Conservation (phyloP, 2,797 vertebrate genomes). For the Urocyon cinereoargenteus region DNA sequence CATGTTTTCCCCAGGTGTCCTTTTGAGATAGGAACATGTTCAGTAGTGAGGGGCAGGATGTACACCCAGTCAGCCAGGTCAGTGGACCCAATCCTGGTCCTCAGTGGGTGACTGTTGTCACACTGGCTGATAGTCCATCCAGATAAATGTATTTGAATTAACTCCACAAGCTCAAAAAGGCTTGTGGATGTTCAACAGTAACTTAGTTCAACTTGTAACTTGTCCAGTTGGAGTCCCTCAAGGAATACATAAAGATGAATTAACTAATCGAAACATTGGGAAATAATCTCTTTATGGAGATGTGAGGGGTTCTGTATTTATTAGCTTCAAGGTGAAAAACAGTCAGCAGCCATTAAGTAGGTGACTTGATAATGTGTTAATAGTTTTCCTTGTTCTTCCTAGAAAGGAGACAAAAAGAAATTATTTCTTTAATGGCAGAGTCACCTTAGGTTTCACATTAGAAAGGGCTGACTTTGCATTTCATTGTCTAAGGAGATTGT, state of each 20-base stretch:
- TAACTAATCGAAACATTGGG: neutral
- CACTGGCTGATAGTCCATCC: no score
- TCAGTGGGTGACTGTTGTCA: neutral
- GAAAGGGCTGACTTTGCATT: neutral
- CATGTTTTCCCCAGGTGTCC: neutral
- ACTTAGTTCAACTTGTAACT: neutral
- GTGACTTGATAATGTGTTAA: neutral
- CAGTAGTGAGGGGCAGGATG: neutral
- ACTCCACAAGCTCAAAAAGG: neutral
- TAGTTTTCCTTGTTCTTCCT: neutral
- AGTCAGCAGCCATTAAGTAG: neutral
- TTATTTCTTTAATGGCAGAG: neutral
- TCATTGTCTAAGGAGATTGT: neutral
- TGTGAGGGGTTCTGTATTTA: neutral
- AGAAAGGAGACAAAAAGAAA: neutral
- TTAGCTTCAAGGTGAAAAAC: neutral
- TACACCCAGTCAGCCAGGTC: neutral
- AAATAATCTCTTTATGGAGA: neutral
- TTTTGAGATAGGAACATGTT: neutral
- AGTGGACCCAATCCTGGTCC: neutral
- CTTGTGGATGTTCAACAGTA: rapidly evolving
- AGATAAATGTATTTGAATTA: rapidly evolving
- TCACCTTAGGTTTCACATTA: neutral
- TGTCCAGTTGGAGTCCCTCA: neutral
- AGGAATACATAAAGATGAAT: neutral